These are phyloP conservation scores for Sitophilus oryzae DNA, from an alignment of 1,140 invertebrate species.

Conservation along the genomic window DNA sequence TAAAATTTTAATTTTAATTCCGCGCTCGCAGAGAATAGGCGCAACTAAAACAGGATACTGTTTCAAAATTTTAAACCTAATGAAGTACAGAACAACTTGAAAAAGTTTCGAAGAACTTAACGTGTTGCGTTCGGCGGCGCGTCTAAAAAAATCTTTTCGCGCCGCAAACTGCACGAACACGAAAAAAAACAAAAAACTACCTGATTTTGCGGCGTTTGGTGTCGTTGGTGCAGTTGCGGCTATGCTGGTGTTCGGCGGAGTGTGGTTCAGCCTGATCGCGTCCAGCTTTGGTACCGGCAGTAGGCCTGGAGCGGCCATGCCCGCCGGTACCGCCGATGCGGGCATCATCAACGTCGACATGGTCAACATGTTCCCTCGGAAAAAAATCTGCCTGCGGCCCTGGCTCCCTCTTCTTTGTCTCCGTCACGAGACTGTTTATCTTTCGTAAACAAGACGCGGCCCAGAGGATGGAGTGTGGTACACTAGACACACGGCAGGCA, in stretches of 20 bases:
- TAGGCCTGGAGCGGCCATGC: slow-evolving; percentile 35
- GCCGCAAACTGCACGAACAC: slow-evolving; percentile 24
- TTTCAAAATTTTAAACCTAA: no score
- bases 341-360: slow-evolving; percentile 45
- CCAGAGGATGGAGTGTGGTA: slow-evolving; percentile 18
- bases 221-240: slow-evolving; percentile 3
- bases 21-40: not conserved
- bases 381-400: slow-evolving; percentile 12
- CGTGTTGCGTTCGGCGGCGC: slow-evolving; percentile 25
- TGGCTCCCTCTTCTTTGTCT: slow-evolving; percentile 3
- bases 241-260: slow-evolving; percentile 32
- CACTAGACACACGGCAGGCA: slow-evolving; percentile 39
- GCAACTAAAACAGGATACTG: no score
- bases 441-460: slow-evolving; percentile 16
- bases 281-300: slow-evolving; percentile 40
- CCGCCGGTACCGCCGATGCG: slow-evolving; percentile 37
- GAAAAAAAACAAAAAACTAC: slow-evolving; percentile 4
- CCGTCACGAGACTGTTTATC: slow-evolving; percentile 25
- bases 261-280: slow-evolving; percentile 35
- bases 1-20: not conserved
- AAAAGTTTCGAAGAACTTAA: no score
- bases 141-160: slow-evolving; percentile 35
- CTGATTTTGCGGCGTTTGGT: slow-evolving; percentile 11
- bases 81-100: no score
- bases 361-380: slow-evolving; percentile 34